These are phyloP conservation scores for Dermochelys coriacea DNA, from an alignment of 2,797 vertebrate genomes.

Conservation along the genomic window DNA sequence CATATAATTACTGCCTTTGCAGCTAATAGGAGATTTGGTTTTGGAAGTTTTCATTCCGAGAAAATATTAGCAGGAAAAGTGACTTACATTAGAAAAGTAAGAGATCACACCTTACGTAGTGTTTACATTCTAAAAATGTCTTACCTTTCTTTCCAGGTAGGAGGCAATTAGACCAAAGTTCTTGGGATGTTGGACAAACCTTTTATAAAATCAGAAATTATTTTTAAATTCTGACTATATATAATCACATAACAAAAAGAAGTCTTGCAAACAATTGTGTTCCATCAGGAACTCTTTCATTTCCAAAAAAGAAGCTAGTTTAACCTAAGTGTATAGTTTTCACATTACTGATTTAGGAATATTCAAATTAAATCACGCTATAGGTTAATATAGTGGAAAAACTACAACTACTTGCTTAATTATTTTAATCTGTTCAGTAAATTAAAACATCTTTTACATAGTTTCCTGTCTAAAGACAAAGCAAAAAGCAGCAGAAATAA, in stretches of 20 bases:
- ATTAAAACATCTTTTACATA: background rate
- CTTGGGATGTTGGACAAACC: slow-evolving; percentile 99
- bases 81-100: slow-evolving; percentile 83
- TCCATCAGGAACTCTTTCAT: slow-evolving; percentile 4
- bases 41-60: background rate
- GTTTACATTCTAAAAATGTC: slow-evolving; percentile 2
- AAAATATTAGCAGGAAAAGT: background rate
- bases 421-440: background rate
- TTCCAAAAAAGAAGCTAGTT: background rate
- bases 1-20: background rate
- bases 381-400: background rate
- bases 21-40: background rate
- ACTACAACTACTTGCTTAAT: background rate
- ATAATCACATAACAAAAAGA: background rate
- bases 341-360: background rate
- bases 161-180: slow-evolving; percentile 98
- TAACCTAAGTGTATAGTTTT: background rate
- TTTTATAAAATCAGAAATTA: slow-evolving; percentile 75
- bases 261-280: background rate
- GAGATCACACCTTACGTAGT: slow-evolving; percentile 7
- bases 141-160: slow-evolving; percentile 98
- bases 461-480: background rate
- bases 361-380: background rate
- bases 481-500: background rate
- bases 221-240: slow-evolving; percentile 44